Percentiles rank a stretch among this genome's conserved stretches.
phyloP scores from a whole-genome alignment of 2,797 vertebrate genomes.

The Hoplostethus atlanticus region DNA sequence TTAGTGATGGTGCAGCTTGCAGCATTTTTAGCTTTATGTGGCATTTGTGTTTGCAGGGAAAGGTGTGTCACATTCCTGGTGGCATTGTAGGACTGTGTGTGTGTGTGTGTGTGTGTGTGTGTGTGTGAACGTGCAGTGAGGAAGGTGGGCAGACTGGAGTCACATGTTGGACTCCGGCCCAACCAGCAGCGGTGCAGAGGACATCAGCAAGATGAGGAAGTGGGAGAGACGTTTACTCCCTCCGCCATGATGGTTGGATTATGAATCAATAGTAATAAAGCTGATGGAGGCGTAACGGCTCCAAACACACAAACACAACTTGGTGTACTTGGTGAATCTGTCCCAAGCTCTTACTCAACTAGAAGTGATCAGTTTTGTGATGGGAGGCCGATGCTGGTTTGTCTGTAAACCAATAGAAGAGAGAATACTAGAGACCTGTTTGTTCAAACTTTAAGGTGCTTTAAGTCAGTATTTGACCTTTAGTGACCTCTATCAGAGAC shows the following conservation, averaged over 20 bases:
- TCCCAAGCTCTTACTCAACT: neutral
- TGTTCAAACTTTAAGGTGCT: too few relatives aligned
- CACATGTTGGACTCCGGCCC: slow-evolving; percentile 31
- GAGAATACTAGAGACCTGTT: too few relatives aligned
- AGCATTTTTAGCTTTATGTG: neutral
- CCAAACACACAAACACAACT: neutral
- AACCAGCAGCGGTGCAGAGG: slow-evolving; percentile 19
- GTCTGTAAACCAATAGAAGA: too few relatives aligned
- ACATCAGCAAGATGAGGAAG: slow-evolving; percentile 1
- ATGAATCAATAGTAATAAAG: neutral
- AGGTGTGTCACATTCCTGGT: slow-evolving; percentile 28
- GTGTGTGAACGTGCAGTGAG: slow-evolving; percentile 17
- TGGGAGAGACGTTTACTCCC: neutral
- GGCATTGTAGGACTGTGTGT: neutral
- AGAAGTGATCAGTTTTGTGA: neutral
- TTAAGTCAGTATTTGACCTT: too few relatives aligned
- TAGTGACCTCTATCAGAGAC: too few relatives aligned
- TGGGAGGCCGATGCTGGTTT: neutral
- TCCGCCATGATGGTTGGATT: neutral
- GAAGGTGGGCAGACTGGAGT: neutral
- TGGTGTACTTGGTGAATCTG: neutral
- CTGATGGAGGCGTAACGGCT: neutral
- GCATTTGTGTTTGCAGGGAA: neutral
- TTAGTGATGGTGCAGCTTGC: neutral
- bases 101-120: neutral